Percentiles rank a stretch among this genome's conserved stretches.
phyloP scores from a whole-genome alignment of 1,140 invertebrate genomes.

The Drosophila triauraria region DNA sequence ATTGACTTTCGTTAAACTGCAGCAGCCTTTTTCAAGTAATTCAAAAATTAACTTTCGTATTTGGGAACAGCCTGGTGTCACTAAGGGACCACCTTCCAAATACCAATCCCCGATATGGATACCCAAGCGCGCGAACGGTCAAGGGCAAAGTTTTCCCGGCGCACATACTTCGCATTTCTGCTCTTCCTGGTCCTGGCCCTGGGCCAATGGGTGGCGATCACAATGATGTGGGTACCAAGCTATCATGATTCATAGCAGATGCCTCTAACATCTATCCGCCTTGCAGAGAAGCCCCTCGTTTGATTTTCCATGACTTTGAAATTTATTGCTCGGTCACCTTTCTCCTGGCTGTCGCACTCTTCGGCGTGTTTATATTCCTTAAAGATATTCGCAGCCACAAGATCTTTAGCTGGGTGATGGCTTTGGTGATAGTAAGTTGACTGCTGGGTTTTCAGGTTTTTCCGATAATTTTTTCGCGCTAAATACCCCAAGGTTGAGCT shows the following conservation, averaged over 20 bases:
- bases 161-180: not conserved
- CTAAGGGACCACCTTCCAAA: not conserved
- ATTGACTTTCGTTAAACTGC: not conserved
- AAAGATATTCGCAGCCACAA: slow-evolving; percentile 7
- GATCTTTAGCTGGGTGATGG: not conserved
- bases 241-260: not conserved
- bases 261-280: not conserved
- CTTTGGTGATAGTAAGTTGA: slow-evolving; percentile 47
- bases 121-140: accelerated
- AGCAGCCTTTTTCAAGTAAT: not conserved
- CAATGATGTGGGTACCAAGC: slow-evolving; percentile 36
- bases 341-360: slow-evolving; percentile 14
- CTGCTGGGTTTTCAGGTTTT: no score
- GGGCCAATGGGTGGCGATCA: slow-evolving; percentile 8
- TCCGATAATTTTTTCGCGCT: not conserved
- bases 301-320: not conserved
- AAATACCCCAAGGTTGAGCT: slow-evolving; percentile 48
- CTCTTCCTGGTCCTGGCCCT: not conserved
- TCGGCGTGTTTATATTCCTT: slow-evolving; percentile 24
- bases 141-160: not conserved
- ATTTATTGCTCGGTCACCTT: slow-evolving; percentile 11
- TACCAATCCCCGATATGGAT: not conserved
- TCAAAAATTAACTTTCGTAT: not conserved
- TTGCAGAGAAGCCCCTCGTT: not conserved
- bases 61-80: not conserved